phyloP scores from a whole-genome alignment of 2,113 vertebrate species.

The Scomber japonicus region DNA sequence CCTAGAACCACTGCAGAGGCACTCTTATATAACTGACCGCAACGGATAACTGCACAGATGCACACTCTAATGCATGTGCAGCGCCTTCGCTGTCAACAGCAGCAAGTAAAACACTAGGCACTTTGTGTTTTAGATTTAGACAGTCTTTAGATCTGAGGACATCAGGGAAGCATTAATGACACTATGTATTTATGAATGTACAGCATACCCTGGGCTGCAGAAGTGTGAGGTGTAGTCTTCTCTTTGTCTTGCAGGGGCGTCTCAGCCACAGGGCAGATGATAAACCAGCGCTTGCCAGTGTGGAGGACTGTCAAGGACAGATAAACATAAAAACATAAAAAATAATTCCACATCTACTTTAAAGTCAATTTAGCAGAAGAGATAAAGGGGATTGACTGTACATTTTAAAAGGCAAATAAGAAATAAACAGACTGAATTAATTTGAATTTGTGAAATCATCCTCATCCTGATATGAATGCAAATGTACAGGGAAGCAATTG shows the following conservation, averaged over 20 bases:
- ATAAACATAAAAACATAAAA: constrained; percentile 19
- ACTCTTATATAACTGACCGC: constrained; percentile 74
- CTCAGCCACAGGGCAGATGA: constrained; percentile 97
- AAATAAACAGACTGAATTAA: too few species aligned
- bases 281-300: constrained; percentile 98
- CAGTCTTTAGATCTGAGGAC: background rate
- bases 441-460: background rate
- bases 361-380: constrained; percentile 12
- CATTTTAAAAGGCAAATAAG: background rate
- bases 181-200: background rate
- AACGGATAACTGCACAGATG: constrained; percentile 22
- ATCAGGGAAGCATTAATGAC: background rate
- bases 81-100: constrained; percentile 12
- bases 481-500: background rate
- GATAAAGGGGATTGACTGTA: background rate
- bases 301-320: constrained; percentile 89
- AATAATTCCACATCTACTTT: background rate
- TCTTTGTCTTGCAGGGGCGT: constrained; percentile 82
- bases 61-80: constrained; percentile 27
- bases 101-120: constrained; percentile 15
- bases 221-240: constrained; percentile 57
- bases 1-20: constrained; percentile 78
- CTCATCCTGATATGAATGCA: background rate
- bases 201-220: constrained; percentile 66
- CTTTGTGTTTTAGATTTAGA: background rate